Evolutionary conservation across 2,888 invertebrate species (phyloP), one percentile per base, ranked within the genome.

Genomic region (Euspilapteryx auroguttella): DNA sequence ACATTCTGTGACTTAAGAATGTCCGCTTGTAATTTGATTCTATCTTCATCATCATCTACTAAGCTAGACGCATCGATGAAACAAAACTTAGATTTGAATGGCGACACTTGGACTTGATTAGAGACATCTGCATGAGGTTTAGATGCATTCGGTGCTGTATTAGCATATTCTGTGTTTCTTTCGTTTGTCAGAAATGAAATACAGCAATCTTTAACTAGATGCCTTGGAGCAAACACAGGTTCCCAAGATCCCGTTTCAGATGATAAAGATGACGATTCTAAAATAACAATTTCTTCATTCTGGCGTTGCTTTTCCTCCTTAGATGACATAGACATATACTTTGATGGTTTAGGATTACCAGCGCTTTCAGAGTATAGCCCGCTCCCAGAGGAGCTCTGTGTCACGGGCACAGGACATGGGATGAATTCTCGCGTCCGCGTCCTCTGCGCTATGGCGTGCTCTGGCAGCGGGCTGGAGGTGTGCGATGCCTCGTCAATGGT

Each of bases 31-130:
- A 42, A 32, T 32, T 42, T 35, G 4, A 48, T 49, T 8, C 51
- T 41, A 10, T 55, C 45, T 38, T 85, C 81, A 32, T 78, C 80
- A 47, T 89, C 88, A 50, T 89, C 89, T 12, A 80, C 79, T 36
- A 89, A 63, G 47, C 82, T 83, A 5, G 89, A 83, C 10, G 88
- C 89, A 52, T 89, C 88, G 38, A 89, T 89, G 42, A 89, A 89
- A 50, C 85, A 89, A 33, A 82, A 49, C 2, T 55, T 49, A 12
- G 55, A 47, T 43, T 61, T 65, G 25, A 45, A 45, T 3, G 52
- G 45, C 2, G 51, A 47, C 32, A 50, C 56, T 36, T 52, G 47
- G 10, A 42, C 44, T 34, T 45, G 37, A 35, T 41, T 43, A 24
- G 39, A 33, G 27, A 81, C 58, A 8, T 17, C 17, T 17, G 5